A percentile compares a stretch with the other conserved stretches of the same genome.
Conservation (phyloP, 1,140 invertebrate genomes). For the Rhagoletis pomonella region DNA sequence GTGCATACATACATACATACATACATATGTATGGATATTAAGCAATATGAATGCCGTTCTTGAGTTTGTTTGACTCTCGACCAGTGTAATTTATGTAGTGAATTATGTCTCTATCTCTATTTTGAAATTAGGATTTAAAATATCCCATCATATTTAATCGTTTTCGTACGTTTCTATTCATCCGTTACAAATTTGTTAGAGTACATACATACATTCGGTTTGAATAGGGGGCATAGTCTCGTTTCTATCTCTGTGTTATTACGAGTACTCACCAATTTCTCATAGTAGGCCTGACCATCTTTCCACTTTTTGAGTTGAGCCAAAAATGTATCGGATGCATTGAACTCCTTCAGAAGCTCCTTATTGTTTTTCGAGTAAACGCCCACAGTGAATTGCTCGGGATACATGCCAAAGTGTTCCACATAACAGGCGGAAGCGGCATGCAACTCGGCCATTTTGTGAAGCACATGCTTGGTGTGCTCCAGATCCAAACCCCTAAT, state of each 20-base stretch:
- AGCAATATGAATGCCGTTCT: no score
- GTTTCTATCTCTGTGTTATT: background rate
- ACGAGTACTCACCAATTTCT: constrained; percentile 68
- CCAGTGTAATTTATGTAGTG: no score
- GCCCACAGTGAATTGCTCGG: constrained; percentile 67
- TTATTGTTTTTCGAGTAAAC: constrained; percentile 59
- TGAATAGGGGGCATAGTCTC: no score
- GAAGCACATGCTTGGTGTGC: constrained; percentile 75
- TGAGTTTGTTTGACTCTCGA: no score
- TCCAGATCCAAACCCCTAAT: constrained; percentile 75
- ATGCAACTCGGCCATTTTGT: constrained; percentile 77
- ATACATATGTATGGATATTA: no score
- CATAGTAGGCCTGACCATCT: constrained; percentile 65
- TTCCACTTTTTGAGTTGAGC: constrained; percentile 71
- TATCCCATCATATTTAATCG: no score
- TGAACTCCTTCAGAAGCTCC: constrained; percentile 40
- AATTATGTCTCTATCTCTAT: no score
- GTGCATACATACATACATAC: no score
- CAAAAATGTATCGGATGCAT: constrained; percentile 61
- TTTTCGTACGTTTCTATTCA: no score
- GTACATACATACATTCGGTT: no score
- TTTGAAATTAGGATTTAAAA: no score
- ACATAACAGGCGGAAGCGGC: constrained; percentile 74
- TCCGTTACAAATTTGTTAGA: no score
- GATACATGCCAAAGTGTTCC: constrained; percentile 66